Percentiles rank a stretch among this genome's conserved stretches.
These are phyloP conservation scores for Sorex araneus DNA, from an alignment of 2,113 vertebrate genomes.

Conservation along the genomic window DNA sequence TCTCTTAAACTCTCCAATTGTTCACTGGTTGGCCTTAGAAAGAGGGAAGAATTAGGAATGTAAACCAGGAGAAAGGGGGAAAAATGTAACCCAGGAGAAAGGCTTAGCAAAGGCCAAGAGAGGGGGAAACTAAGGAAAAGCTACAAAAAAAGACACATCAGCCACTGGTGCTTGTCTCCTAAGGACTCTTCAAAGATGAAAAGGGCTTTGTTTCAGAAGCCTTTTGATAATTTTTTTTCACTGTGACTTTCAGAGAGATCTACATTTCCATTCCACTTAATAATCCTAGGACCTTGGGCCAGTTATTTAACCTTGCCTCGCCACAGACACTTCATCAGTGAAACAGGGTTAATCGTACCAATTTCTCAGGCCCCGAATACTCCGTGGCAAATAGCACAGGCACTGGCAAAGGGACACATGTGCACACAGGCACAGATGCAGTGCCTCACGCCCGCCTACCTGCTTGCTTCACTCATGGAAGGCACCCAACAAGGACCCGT, in stretches of 20 bases:
- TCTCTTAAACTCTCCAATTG: background rate
- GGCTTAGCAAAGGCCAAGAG: background rate
- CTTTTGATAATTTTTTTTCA: slow-evolving; percentile 54
- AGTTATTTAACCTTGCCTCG: slow-evolving; percentile 68
- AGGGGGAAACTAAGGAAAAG: slow-evolving; percentile 9
- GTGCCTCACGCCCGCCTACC: background rate
- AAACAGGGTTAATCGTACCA: slow-evolving; percentile 43
- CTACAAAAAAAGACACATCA: slow-evolving; percentile 50
- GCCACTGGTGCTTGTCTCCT: background rate
- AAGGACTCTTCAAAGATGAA: background rate
- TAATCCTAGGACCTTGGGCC: slow-evolving; percentile 53
- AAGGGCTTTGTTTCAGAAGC: slow-evolving; percentile 45
- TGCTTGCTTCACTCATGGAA: background rate
- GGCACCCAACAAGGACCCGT: background rate
- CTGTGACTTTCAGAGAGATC: slow-evolving; percentile 18
- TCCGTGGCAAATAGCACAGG: background rate
- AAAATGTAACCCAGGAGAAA: slow-evolving; percentile 11
- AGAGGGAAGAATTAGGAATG: background rate
- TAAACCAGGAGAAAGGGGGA: slow-evolving; percentile 33
- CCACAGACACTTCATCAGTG: slow-evolving; percentile 8
- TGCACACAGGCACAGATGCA: background rate
- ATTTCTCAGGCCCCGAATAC: slow-evolving; percentile 9
- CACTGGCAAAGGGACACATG: background rate
- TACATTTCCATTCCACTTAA: slow-evolving; percentile 61
- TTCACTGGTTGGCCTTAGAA: slow-evolving; percentile 28